Evolutionary conservation across 2,888 invertebrate species (phyloP).

Genomic region (Coelinius sp.): DNA sequence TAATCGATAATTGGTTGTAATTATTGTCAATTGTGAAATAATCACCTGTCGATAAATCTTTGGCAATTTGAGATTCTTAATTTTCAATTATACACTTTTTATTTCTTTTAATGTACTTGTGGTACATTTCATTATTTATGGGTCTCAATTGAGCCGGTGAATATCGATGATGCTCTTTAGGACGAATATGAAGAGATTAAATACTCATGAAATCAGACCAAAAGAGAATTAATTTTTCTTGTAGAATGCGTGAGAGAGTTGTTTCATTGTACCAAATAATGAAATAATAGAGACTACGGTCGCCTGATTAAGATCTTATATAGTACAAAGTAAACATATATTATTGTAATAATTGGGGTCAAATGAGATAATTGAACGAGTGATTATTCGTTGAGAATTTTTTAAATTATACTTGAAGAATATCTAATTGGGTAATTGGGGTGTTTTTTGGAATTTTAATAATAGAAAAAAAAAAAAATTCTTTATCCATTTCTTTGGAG

Average conservation of each 20-base stretch:
- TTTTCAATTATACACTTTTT: not conserved
- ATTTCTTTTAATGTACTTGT: not conserved
- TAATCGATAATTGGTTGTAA: not conserved
- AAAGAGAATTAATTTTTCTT: slow-evolving; percentile 28
- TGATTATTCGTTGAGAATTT: slow-evolving; percentile 18
- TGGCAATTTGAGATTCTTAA: not conserved
- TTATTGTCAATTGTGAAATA: not conserved
- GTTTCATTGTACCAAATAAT: slow-evolving; percentile 64
- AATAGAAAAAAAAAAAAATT: not conserved
- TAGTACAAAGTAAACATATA: slow-evolving; percentile 71
- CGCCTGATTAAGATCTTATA: slow-evolving; percentile 69
- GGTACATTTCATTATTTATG: not conserved
- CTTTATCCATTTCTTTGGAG: not conserved
- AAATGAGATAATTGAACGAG: slow-evolving; percentile 46
- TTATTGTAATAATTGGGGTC: slow-evolving; percentile 67
- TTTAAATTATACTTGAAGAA: slow-evolving; percentile 42
- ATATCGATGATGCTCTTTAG: slow-evolving; percentile 20
- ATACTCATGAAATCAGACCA: slow-evolving; percentile 24
- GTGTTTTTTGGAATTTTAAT: not conserved
- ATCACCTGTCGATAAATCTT: not conserved
- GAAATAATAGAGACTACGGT: slow-evolving; percentile 48
- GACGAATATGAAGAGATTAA: not conserved
- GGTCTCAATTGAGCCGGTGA: not conserved
- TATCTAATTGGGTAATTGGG: not conserved
- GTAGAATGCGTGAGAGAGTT: slow-evolving; percentile 34